Evolutionary conservation across 2,797 vertebrate genomes (phyloP), one percentile per base, ranked within the genome.

Genomic region (Anabacerthia variegaticeps): DNA sequence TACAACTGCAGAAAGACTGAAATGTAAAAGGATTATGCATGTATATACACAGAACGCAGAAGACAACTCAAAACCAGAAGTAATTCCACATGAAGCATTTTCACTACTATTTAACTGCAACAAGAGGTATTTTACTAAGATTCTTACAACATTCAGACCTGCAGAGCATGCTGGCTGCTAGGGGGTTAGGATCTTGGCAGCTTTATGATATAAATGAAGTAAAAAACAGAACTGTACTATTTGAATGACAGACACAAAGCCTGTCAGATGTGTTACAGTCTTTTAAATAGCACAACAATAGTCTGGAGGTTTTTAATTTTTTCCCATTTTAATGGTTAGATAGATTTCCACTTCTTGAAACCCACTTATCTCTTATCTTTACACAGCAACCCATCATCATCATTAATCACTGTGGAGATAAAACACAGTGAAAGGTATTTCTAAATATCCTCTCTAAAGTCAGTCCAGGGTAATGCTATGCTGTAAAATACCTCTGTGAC

Each of bases 371-470:
- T 71, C 80, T 67, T 88, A 62, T 54, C 86, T 88, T 52, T n/a
- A 82, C 37, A 62, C 12, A 24, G 23, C 0, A 2, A 9, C 37
- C 37, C 32, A 78, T 19, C 41, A 88, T 32, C 36, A 76, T 52
- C 69, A 37, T 63, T 69, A 74, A 93, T 75, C 90, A 55, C 0
- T 63, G 49, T 28, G 37, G 37, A 93, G 80, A 95, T 87, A 90
- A 94, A 84, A 48, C 24, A 78, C 10, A 85, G 56, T 26, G 63
- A 84, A 93, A 88, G 43, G 71, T 88, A 73, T 92, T 86, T 85
- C 86, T 72, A 92, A 95, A 79, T 59, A 93, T 4, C 51, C 41
- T 56, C 65, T 28, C 46, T 82, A 27, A 92, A 91, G 43, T 63
- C 80, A 79, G 39, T 15, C 27, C 37, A 61, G 56, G n/a, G 24